Base-by-base conservation (phyloP, 2,888 invertebrate genomes). In the Mylabris sibirica region DNA sequence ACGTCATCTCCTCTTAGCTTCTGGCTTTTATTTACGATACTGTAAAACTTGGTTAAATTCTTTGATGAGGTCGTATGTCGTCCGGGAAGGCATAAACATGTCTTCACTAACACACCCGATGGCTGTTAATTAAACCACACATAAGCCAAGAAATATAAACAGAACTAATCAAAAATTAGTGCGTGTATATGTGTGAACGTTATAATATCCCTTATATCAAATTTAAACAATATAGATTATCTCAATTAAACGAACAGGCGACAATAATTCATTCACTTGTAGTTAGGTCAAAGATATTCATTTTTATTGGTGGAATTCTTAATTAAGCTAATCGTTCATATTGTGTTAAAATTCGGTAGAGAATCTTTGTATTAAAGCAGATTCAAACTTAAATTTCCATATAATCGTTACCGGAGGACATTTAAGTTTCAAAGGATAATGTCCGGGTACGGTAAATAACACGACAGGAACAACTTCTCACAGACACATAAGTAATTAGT, bases 361-460 rank as follows among this genome's bases (percentile, higher is more conserved):
- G n/a, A 44, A 44, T 44, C n/a, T 8, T n/a, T 44, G n/a, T n/a
- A n/a, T n/a, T n/a, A n/a, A 17, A 17, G 44, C n/a, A 44, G n/a
- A 44, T 44, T 44, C 44, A 6, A 4, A 44, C 44, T 44, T 44
- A 8, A 44, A 44, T 44, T 44, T 44, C 44, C 8, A 44, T 17
- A 5, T 44, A 44, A 44, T 44, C 44, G 17, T n/a, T 44, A n/a
- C 44, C 44, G n/a, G 17, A 44, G 44, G 17, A 44, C 44, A 44
- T 44, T 44, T 17, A 44, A 44, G 44, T 44, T 44, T 44, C 44
- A 44, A 44, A 44, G 44, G 44, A 44, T 44, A 44, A 44, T 44
- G 44, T 44, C 44, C 44, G 44, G 44, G 44, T 44, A 44, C n/a
- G 44, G 44, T 44, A n/a, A 44, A 44, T 44, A 44, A 44, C 17